Evolutionary conservation across 2,888 invertebrate species (phyloP).

Genomic region (Gymnosoma rotundatum): DNA sequence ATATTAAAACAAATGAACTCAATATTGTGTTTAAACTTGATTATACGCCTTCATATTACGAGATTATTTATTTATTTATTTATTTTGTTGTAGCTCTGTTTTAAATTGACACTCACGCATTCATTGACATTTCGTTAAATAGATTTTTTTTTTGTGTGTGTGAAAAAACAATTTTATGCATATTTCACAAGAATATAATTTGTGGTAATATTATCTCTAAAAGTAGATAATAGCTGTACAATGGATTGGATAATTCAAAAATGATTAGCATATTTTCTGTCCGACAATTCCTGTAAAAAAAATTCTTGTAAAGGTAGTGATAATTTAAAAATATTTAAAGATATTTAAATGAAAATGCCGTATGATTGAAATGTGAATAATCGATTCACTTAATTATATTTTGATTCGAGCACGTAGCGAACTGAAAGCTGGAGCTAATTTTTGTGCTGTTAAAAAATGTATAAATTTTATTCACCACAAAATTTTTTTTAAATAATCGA

Average conservation of each 20-base stretch:
- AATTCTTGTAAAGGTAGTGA: too few species aligned
- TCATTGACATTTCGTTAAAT: constrained; percentile 44
- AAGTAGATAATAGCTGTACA: not conserved
- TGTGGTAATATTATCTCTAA: too few species aligned
- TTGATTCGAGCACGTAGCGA: too few species aligned
- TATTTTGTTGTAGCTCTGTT: not conserved
- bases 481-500: too few species aligned
- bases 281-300: too few species aligned
- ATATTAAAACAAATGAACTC: constrained; percentile 31
- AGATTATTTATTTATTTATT: constrained; percentile 1
- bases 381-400: too few species aligned
- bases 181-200: constrained; percentile 32
- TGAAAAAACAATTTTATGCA: not conserved
- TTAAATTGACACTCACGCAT: constrained; percentile 65
- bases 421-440: too few species aligned
- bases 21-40: constrained; percentile 55
- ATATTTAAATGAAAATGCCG: too few species aligned
- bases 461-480: too few species aligned
- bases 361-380: too few species aligned
- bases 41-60: constrained; percentile 58
- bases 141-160: constrained; percentile 7
- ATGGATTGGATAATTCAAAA: not conserved
- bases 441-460: too few species aligned
- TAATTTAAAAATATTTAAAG: too few species aligned
- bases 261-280: not conserved